Conservation (phyloP, 2,113 vertebrate species). For the Tinamus guttatus region DNA sequence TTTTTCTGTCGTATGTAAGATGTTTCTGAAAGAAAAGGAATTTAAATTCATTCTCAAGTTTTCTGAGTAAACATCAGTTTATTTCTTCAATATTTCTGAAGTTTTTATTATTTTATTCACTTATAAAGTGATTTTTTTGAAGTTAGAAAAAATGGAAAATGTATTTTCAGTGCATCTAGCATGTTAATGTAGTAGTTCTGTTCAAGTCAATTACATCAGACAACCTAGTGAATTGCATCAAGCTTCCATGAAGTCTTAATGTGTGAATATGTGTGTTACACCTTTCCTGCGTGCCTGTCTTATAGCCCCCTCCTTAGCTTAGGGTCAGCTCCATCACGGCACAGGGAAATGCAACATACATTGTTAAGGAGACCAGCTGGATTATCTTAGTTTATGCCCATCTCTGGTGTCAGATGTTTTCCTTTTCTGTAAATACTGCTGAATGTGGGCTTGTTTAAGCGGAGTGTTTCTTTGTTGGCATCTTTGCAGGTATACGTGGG, state of each 20-base stretch:
- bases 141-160: not conserved
- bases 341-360: not conserved
- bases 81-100: not conserved
- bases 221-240: not conserved
- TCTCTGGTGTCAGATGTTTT: not conserved
- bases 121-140: no score
- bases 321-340: not conserved
- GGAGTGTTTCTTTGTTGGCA: not conserved
- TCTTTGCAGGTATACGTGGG: conserved; percentile 92
- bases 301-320: not conserved
- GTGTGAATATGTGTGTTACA: not conserved
- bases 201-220: conserved; percentile 6
- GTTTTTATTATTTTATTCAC: not conserved
- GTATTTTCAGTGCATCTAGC: not conserved
- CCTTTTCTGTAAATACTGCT: not conserved
- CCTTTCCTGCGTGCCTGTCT: not conserved
- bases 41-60: not conserved
- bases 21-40: not conserved
- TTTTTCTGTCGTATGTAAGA: conserved; percentile 4
- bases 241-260: not conserved
- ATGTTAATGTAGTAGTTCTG: not conserved
- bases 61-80: no score
- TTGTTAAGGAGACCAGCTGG: not conserved
- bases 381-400: not conserved
- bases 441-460: not conserved